Evolutionary conservation across 2,888 invertebrate species (phyloP).

Genomic region (Epirrita christyi): DNA sequence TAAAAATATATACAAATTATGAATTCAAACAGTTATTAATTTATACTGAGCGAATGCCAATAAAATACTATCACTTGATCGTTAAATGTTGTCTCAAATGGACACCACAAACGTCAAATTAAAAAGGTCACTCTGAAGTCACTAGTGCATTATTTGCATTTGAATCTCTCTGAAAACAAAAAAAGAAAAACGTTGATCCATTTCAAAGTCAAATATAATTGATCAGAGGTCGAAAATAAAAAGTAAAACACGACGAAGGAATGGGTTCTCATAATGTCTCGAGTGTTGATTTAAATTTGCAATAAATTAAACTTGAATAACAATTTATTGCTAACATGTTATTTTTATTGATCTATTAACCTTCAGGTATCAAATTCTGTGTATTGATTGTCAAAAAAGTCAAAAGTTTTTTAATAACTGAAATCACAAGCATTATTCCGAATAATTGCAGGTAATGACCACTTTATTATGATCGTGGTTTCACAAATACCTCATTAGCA

Average conservation of each 20-base stretch:
- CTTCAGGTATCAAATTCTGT: conserved; percentile 21
- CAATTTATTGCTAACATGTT: conserved; percentile 22
- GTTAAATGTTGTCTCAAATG: background rate
- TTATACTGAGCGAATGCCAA: conserved; percentile 1
- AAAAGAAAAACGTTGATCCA: conserved; percentile 17
- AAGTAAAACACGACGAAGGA: conserved; percentile 16
- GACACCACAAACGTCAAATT: conserved; percentile 10
- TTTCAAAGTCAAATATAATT: conserved; percentile 26
- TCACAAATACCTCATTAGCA: conserved; percentile 10
- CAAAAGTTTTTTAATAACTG: too few species aligned
- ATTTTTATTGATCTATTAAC: conserved; percentile 30
- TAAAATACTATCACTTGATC: background rate
- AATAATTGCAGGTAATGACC: conserved; percentile 20
- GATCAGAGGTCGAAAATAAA: conserved; percentile 15
- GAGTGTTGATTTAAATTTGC: conserved; percentile 32
- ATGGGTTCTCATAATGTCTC: conserved; percentile 17
- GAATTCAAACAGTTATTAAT: too few species aligned
- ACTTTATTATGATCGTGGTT: conserved; percentile 4
- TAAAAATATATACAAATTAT: too few species aligned
- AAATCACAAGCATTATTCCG: too few species aligned
- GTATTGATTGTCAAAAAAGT: too few species aligned
- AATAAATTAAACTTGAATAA: conserved; percentile 30
- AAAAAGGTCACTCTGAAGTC: conserved; percentile 17
- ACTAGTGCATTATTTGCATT: conserved; percentile 5
- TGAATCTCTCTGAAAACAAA: conserved; percentile 4